Evolutionary conservation across 2,797 vertebrate species (phyloP).

Genomic region (Cossypha caffra): DNA sequence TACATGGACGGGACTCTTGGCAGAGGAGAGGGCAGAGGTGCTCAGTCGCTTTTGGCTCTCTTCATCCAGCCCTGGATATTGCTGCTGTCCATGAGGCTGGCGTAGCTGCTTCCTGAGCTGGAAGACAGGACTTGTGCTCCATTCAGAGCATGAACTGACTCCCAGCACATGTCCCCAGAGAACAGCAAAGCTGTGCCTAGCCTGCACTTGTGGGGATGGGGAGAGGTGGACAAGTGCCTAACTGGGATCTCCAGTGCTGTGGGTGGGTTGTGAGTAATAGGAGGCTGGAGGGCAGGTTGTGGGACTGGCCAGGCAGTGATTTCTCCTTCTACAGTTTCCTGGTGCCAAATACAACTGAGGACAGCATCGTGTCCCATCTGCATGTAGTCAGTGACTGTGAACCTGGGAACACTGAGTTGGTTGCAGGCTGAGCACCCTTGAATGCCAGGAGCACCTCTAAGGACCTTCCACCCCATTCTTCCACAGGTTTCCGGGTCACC

Average conservation of each 20-base stretch:
- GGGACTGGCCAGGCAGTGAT: background rate
- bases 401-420: background rate
- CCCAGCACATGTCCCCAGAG: background rate
- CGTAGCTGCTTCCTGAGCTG: background rate
- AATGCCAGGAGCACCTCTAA: background rate
- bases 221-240: background rate
- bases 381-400: background rate
- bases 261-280: background rate
- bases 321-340: background rate
- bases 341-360: background rate
- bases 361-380: background rate
- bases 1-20: accelerated
- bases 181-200: background rate
- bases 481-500: slow-evolving; percentile 74
- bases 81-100: background rate
- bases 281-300: background rate
- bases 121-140: background rate
- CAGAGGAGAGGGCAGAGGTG: background rate
- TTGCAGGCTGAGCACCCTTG: background rate
- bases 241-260: background rate
- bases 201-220: background rate
- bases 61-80: background rate
- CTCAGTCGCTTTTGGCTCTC: background rate
- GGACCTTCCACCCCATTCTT: background rate
- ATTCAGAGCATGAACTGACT: background rate